A percentile compares a stretch with the other conserved stretches of the same genome.
Conservation (phyloP, 2,113 vertebrate species). For the Atlantisia rogersi region DNA sequence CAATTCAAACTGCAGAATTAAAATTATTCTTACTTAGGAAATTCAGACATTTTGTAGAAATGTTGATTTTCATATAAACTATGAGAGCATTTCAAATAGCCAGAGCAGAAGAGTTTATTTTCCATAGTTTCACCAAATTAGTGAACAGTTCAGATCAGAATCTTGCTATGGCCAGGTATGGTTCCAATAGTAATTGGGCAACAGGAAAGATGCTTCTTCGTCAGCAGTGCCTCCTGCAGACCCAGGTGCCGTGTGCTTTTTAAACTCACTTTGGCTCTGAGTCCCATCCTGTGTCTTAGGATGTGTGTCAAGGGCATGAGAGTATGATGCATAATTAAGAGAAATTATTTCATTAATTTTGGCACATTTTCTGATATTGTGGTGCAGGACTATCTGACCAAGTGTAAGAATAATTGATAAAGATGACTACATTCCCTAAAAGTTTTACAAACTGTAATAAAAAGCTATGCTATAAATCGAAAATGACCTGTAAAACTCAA, state of each 20-base stretch:
- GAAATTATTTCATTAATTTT: not conserved
- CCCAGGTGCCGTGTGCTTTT: rapidly evolving
- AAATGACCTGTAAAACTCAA: slow-evolving; percentile 68
- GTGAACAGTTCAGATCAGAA: not conserved
- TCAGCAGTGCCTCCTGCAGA: not conserved
- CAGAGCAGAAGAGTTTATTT: not conserved
- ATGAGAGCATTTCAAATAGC: not conserved
- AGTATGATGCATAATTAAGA: not conserved
- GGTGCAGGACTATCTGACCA: not conserved
- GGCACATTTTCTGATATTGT: not conserved
- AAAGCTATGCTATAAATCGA: slow-evolving; percentile 70
- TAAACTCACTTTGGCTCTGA: not conserved
- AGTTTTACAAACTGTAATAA: slow-evolving; percentile 68
- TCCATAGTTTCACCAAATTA: not conserved
- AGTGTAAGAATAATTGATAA: slow-evolving; percentile 38
- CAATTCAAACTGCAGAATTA: not conserved
- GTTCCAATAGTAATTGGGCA: not conserved
- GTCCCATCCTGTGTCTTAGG: not conserved
- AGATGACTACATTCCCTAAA: slow-evolving; percentile 37
- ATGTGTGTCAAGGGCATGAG: not conserved
- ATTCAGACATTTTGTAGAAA: not conserved
- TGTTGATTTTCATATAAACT: not conserved
- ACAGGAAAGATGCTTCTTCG: not conserved
- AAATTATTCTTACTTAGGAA: not conserved
- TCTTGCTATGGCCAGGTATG: not conserved